Evolutionary conservation across 1,140 invertebrate genomes (phyloP), one percentile per base, ranked within the genome.

Genomic region (Varroa destructor): DNA sequence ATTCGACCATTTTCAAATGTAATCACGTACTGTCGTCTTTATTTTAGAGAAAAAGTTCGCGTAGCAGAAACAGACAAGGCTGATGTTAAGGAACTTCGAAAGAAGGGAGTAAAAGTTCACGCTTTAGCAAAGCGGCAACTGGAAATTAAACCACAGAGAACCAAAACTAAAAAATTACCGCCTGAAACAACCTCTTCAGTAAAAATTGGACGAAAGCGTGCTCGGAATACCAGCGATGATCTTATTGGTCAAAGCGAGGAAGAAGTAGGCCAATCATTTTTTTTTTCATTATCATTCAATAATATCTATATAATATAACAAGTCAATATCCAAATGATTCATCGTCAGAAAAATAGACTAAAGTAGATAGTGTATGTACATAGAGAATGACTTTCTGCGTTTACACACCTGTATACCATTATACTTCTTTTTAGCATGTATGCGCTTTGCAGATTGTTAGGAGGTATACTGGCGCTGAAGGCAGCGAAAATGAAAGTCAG

Each of bases 21-120:
- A 37, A 67, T 67, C 40, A 67, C 3, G 3, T n/a, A 67, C 40
- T 40, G 12, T 12, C 40, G 37, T 67, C 37, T 40, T 37, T 51
- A 8, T 51, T 51, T 51, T 46, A 67, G 61, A 37, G 61, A 67
- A 46, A 8, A 4, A 14, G 61, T 67, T 40, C 40, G 61, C 14
- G 46, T 46, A 4, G 61, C 61, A 4, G 61, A 37, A 67, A 37
- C 61, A 14, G 12, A 12, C 14, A 37, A 67, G 12, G 40, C 14
- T 12, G 61, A 67, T 14, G 61, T 67, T 40, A 67, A 67, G 36
- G 40, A 67, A 37, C 10, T 67, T n/a, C 61, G 61, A 12, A 67
- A 14, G 2, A 40, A 46, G 46, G 61, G 61, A n/a, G 61, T 40
- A 43, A 40, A 46, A 12, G 46, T 67, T 12, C 14, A 67, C 12